Conservation (phyloP, 2,797 vertebrate species). For the Oreochromis mossambicus region DNA sequence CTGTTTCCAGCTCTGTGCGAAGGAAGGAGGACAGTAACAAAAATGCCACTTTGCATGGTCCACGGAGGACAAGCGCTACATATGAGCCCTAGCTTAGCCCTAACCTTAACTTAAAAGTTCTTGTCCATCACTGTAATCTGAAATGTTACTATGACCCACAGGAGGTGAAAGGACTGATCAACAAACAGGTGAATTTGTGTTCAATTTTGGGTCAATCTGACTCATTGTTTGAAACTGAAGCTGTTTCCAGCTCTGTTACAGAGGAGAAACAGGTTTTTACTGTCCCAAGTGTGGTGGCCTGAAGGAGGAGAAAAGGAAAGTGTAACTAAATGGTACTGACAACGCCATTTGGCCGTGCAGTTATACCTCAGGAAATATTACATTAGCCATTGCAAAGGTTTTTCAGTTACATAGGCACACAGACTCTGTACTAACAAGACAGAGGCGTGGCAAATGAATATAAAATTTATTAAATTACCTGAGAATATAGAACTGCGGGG, state of each 20-base stretch:
- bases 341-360: not conserved
- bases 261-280: not conserved
- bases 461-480: not conserved
- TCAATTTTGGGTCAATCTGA: not conserved
- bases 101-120: constrained; percentile 57
- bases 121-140: constrained; percentile 79
- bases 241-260: not conserved
- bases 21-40: fast-evolving
- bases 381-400: not conserved
- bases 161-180: constrained; percentile 78
- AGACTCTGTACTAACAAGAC: not conserved
- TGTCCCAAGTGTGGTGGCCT: not conserved
- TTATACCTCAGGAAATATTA: not conserved
- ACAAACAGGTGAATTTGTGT: constrained; percentile 81
- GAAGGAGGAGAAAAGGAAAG: not conserved
- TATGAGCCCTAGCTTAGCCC: not conserved
- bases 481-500: fast-evolving
- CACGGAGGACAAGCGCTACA: not conserved
- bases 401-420: not conserved
- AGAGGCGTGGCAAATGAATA: not conserved
- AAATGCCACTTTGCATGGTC: not conserved
- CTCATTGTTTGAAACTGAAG: not conserved
- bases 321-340: not conserved
- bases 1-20: not conserved
- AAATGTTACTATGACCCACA: not conserved